A percentile compares a stretch with the other conserved stretches of the same genome.
phyloP scores from a whole-genome alignment of 2,113 vertebrate species.

The Chiloscyllium plagiosum region DNA sequence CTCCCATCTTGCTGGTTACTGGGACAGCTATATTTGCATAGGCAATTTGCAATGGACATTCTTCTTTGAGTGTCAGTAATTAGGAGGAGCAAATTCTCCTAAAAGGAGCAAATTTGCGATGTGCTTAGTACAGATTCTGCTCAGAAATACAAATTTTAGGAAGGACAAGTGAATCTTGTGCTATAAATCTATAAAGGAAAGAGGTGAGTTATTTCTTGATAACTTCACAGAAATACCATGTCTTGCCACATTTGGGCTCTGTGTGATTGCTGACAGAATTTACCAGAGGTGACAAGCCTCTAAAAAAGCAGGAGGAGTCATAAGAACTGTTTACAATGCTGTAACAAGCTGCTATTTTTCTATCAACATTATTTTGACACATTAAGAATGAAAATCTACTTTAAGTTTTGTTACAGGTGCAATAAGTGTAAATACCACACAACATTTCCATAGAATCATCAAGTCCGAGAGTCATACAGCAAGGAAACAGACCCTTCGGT shows the following conservation, averaged over 20 bases:
- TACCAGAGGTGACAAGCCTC: neutral
- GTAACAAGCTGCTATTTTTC: neutral
- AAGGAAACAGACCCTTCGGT: too few species aligned
- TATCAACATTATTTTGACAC: neutral
- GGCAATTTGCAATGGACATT: neutral
- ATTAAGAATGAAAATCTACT: neutral
- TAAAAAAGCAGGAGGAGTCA: neutral
- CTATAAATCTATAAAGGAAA: neutral
- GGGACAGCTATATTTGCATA: neutral
- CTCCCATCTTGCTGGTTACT: too few species aligned
- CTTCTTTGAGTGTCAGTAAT: neutral
- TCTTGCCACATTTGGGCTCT: neutral
- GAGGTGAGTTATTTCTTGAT: neutral
- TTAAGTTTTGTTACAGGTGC: neutral
- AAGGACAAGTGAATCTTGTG: neutral
- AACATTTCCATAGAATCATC: neutral
- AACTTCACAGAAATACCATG: neutral
- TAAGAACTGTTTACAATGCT: neutral
- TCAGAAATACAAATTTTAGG: neutral
- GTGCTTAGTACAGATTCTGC: neutral
- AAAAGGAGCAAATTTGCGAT: neutral
- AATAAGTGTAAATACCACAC: neutral
- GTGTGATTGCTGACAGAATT: neutral
- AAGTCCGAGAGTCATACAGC: too few species aligned
- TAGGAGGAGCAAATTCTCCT: neutral